Evolutionary conservation across 2,888 invertebrate species (phyloP).

Genomic region (Beris morrisii): DNA sequence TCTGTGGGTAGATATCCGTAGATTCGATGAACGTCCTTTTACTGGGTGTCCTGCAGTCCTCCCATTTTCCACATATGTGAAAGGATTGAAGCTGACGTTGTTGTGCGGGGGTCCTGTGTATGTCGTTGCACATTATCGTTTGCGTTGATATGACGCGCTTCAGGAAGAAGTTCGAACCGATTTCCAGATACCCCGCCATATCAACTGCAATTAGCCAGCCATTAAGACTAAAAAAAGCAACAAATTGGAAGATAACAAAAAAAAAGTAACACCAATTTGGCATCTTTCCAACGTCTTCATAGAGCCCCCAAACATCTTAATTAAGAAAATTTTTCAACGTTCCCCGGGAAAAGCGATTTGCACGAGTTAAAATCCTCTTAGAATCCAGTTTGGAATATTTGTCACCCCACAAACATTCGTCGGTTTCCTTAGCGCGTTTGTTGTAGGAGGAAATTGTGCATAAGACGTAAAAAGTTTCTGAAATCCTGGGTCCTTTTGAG

Average conservation of each 20-base stretch:
- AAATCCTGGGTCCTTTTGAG: neutral
- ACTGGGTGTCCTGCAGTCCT: neutral
- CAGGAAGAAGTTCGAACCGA: too few species aligned
- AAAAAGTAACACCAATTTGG: too few species aligned
- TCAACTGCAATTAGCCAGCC: too few species aligned
- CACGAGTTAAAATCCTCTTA: constrained; percentile 33
- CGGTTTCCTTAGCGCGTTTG: neutral
- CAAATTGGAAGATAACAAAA: too few species aligned
- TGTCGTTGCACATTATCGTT: too few species aligned
- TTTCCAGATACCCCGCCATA: too few species aligned
- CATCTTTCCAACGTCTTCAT: constrained; percentile 6
- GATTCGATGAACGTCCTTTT: constrained; percentile 28
- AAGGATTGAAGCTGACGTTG: too few species aligned
- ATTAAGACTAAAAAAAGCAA: too few species aligned
- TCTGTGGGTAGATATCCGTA: constrained; percentile 18
- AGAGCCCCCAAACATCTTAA: constrained; percentile 34
- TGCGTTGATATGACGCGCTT: too few species aligned
- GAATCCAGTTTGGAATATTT: constrained; percentile 35
- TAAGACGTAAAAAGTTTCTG: neutral
- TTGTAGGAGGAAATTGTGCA: neutral
- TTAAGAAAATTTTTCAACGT: constrained; percentile 37
- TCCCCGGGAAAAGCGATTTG: constrained; percentile 33
- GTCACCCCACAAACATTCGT: constrained; percentile 38
- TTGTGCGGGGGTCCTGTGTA: too few species aligned
- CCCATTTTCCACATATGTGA: too few species aligned